phyloP scores from a whole-genome alignment of 2,888 invertebrate species.

The Erebia ligea region DNA sequence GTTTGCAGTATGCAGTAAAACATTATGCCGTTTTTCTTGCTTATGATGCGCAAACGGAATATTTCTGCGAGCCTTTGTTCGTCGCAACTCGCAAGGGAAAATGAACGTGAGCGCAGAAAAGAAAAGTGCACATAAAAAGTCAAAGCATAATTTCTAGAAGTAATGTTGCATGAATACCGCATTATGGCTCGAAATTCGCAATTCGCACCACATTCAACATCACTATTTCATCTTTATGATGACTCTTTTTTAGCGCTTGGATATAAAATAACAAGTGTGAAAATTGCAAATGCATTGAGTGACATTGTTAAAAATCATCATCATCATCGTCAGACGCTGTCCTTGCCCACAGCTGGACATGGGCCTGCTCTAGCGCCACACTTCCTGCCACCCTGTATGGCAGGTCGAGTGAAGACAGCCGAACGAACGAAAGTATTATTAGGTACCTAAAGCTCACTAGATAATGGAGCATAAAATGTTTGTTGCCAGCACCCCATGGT shows the following conservation, averaged over 20 bases:
- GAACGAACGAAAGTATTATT: too few species aligned
- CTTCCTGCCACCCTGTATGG: too few species aligned
- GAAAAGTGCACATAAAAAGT: conserved; percentile 22
- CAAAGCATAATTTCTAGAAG: conserved; percentile 24
- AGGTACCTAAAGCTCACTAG: too few species aligned
- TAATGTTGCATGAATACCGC: conserved; percentile 28
- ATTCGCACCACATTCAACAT: conserved; percentile 10
- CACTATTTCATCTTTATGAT: neutral
- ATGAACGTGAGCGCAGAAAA: conserved; percentile 19
- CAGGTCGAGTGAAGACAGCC: too few species aligned
- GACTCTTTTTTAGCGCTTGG: neutral
- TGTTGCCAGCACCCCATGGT: too few species aligned
- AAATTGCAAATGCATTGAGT: too few species aligned
- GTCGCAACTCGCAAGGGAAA: conserved; percentile 17
- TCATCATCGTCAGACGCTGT: too few species aligned
- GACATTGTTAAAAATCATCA: too few species aligned
- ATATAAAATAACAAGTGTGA: too few species aligned
- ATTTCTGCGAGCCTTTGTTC: conserved; percentile 18
- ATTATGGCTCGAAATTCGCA: conserved; percentile 19
- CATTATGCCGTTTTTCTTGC: conserved; percentile 1
- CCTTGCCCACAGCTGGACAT: too few species aligned
- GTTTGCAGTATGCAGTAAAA: neutral
- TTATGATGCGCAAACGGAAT: conserved; percentile 21
- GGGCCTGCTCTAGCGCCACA: too few species aligned
- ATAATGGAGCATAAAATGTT: too few species aligned